Conservation (phyloP, 1,140 invertebrate genomes). For the Drosophila subobscura region DNA sequence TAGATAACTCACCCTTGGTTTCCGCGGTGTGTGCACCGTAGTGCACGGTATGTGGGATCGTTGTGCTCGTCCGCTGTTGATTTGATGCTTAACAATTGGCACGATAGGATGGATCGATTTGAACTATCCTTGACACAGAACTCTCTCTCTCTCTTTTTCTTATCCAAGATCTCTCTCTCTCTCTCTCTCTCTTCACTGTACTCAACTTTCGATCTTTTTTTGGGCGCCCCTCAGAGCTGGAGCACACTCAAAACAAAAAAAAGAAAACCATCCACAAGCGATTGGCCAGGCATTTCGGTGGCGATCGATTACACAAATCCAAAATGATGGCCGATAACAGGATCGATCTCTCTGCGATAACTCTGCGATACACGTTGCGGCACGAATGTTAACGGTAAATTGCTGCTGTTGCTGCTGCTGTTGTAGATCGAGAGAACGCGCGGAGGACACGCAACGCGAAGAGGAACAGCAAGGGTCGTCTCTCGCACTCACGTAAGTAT, state of each 20-base stretch:
- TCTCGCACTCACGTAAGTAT: conserved; percentile 21
- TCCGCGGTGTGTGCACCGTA: no score
- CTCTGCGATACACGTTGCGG: not conserved
- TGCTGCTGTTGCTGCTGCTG: no score
- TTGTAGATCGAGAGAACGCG: no score
- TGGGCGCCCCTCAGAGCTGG: conserved; percentile 5
- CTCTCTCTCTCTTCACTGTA: conserved; percentile 36
- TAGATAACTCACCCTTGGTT: no score
- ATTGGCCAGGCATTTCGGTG: conserved; percentile 2
- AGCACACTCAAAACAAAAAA: conserved; percentile 45
- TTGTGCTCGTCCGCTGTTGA: no score
- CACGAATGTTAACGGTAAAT: not conserved
- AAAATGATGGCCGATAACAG: no score
- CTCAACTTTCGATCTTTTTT: conserved; percentile 32
- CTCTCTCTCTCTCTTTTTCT: conserved; percentile 2
- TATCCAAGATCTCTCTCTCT: not conserved
- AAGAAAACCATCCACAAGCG: conserved; percentile 31
- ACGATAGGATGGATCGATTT: no score
- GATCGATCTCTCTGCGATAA: not conserved
- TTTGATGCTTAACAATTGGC: no score
- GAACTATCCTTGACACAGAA: no score
- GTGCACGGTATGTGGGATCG: no score
- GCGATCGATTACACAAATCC: not conserved
- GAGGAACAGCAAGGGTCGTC: no score
- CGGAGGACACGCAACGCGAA: no score